Percentiles rank a stretch among this genome's conserved stretches.
Conservation (phyloP, 2,797 vertebrate genomes). For the Coregonus suidteri region DNA sequence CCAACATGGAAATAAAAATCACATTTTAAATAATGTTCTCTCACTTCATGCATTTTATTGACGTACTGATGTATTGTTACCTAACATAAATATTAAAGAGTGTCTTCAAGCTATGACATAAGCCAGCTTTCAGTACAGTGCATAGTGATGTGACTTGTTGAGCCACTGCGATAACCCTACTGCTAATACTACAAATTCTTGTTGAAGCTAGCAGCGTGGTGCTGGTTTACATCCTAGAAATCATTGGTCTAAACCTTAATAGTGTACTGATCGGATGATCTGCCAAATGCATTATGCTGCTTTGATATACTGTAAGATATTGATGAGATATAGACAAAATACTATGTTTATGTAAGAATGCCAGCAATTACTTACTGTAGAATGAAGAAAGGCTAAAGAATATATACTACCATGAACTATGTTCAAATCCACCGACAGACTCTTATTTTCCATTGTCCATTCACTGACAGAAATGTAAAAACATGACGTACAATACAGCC, state of each 20-base stretch:
- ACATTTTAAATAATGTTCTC: neutral
- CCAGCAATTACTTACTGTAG: neutral
- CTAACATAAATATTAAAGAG: neutral
- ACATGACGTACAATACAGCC: neutral
- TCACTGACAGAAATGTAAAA: neutral
- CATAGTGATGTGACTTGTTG: neutral
- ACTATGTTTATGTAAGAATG: neutral
- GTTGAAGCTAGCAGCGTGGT: neutral
- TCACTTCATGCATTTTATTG: neutral
- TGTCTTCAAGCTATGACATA: constrained; percentile 9
- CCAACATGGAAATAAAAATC: neutral
- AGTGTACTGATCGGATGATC: neutral
- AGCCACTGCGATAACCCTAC: neutral
- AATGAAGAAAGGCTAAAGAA: too few species aligned
- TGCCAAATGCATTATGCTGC: neutral
- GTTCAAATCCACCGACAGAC: neutral
- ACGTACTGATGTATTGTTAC: neutral
- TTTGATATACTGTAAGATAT: neutral
- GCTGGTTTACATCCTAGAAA: neutral
- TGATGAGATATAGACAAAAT: neutral
- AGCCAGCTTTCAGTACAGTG: neutral
- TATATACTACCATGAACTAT: neutral
- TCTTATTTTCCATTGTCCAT: neutral
- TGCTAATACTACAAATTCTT: neutral
- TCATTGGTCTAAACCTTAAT: neutral